phyloP scores from a whole-genome alignment of 1,140 invertebrate genomes.

The Protaetia brevitarsis region DNA sequence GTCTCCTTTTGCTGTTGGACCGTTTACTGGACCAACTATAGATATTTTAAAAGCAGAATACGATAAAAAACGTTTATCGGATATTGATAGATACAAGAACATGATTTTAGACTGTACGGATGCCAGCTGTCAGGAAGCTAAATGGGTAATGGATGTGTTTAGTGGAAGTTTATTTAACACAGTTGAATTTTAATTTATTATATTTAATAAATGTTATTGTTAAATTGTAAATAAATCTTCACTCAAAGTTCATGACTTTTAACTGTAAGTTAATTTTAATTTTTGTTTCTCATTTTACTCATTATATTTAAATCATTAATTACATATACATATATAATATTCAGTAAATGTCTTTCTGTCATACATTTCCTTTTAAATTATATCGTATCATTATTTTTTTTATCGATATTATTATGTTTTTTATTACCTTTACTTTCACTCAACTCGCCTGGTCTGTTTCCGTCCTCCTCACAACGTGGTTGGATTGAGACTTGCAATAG shows the following conservation, averaged over 20 bases:
- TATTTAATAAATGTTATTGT: background rate
- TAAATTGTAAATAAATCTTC: background rate
- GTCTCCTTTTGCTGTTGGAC: conserved; percentile 41
- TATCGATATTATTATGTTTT: too few relatives aligned
- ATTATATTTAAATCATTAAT: too few relatives aligned
- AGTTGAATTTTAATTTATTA: background rate
- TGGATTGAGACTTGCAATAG: too few relatives aligned
- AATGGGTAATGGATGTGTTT: background rate
- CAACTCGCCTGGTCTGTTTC: too few relatives aligned
- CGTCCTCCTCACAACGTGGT: too few relatives aligned
- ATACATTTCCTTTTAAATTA: too few relatives aligned
- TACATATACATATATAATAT: too few relatives aligned
- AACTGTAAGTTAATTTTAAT: background rate
- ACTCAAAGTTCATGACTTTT: background rate
- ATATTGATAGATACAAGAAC: conserved; percentile 10
- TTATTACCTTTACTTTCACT: too few relatives aligned
- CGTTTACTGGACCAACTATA: conserved; percentile 38
- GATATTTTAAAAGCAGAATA: conserved; percentile 34
- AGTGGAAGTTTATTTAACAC: conserved; percentile 12
- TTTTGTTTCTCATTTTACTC: too few relatives aligned
- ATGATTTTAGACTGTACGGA: background rate
- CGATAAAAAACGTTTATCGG: conserved; percentile 26
- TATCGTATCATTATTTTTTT: too few relatives aligned
- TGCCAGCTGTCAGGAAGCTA: background rate
- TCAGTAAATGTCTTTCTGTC: too few relatives aligned